These are phyloP conservation scores for Amiota minor DNA, from an alignment of 2,888 invertebrate genomes.

Conservation along the genomic window DNA sequence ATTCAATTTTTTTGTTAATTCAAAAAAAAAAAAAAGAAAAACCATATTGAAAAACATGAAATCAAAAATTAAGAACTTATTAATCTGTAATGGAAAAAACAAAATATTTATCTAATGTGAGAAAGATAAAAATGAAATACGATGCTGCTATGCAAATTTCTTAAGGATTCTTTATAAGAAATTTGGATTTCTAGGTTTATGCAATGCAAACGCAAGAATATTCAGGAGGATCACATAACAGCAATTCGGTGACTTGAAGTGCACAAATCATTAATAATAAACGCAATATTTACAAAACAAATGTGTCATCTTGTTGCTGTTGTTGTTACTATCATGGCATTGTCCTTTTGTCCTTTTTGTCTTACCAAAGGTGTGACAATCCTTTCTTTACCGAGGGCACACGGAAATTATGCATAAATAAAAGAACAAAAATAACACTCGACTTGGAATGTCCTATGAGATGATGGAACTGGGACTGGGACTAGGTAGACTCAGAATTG, in stretches of 20 bases:
- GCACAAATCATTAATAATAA: slow-evolving; percentile 67
- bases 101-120: slow-evolving; percentile 49
- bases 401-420: slow-evolving; percentile 36
- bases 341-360: slow-evolving; percentile 23
- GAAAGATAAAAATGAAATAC: slow-evolving; percentile 53
- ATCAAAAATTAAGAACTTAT: slow-evolving; percentile 48
- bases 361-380: slow-evolving; percentile 55
- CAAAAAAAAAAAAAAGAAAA: slow-evolving; percentile 15
- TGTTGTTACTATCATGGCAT: background rate
- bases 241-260: background rate
- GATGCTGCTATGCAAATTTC: slow-evolving; percentile 52
- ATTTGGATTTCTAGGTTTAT: background rate
- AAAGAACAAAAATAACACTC: slow-evolving; percentile 11
- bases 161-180: background rate
- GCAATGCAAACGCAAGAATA: background rate
- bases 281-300: slow-evolving; percentile 74
- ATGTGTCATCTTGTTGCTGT: slow-evolving; percentile 68
- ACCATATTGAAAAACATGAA: slow-evolving; percentile 19
- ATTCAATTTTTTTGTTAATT: background rate
- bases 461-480: background rate
- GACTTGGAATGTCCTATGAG: slow-evolving; percentile 23
- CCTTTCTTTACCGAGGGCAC: slow-evolving; percentile 41
- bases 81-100: slow-evolving; percentile 43
- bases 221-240: background rate
- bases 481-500: background rate